Percentiles rank a stretch among this genome's conserved stretches.
Evolutionary conservation across 1,140 invertebrate genomes (phyloP).

Genomic region (Ctenoplectra terminalis): DNA sequence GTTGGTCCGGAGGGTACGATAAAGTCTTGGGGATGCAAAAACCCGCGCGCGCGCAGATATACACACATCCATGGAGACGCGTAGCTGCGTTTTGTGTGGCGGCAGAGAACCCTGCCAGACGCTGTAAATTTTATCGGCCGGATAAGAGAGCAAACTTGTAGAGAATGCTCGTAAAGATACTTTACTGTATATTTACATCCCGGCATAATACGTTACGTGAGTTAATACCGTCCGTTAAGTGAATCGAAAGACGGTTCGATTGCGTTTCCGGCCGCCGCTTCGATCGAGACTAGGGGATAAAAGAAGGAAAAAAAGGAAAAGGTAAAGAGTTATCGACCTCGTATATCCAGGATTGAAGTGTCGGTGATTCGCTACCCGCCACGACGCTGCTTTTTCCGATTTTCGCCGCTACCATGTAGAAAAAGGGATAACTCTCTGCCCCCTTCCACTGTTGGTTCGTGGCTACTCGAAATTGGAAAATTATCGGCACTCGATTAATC

Average conservation of each 20-base stretch:
- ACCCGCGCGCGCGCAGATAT: background rate
- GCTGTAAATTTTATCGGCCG: conserved; percentile 77
- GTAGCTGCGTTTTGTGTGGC: background rate
- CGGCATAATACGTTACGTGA: conserved; percentile 72
- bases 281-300: background rate
- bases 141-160: conserved; percentile 75
- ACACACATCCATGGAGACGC: background rate
- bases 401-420: background rate
- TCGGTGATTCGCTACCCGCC: background rate
- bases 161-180: conserved; percentile 75
- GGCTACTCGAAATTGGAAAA: conserved; percentile 39
- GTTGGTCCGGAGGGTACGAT: conserved; percentile 39
- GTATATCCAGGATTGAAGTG: conserved; percentile 35
- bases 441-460: background rate
- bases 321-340: conserved; percentile 38
- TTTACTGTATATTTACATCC: conserved; percentile 77
- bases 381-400: background rate
- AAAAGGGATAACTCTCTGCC: background rate
- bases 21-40: conserved; percentile 51
- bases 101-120: conserved; percentile 63
- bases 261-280: conserved; percentile 23
- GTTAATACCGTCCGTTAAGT: conserved; percentile 69
- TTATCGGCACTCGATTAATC: conserved; percentile 46
- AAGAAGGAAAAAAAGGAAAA: background rate
- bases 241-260: conserved; percentile 70